These are phyloP conservation scores for Istiophorus platypterus DNA, from an alignment of 2,113 vertebrate genomes.

Conservation along the genomic window DNA sequence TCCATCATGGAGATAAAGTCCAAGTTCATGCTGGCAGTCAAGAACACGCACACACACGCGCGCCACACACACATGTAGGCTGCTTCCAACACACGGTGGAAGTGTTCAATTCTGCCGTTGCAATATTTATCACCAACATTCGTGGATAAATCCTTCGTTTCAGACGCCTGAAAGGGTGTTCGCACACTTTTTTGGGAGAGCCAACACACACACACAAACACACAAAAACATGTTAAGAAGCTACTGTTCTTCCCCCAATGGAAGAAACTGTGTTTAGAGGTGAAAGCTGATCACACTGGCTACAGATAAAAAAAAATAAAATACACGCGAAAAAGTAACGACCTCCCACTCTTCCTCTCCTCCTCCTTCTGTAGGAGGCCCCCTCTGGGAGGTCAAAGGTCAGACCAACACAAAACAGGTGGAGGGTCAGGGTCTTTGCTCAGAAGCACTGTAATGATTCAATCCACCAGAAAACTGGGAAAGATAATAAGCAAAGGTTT, in stretches of 20 bases:
- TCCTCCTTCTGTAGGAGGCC: no score
- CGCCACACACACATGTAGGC: constrained; percentile 18
- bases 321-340: background rate
- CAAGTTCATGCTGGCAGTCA: constrained; percentile 27
- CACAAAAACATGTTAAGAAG: background rate
- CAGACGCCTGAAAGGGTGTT: constrained; percentile 28
- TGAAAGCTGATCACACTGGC: constrained; percentile 7
- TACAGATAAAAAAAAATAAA: constrained; percentile 28
- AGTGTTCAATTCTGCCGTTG: constrained; percentile 69
- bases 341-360: background rate
- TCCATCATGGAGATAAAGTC: constrained; percentile 47
- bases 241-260: background rate
- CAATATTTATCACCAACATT: constrained; percentile 67
- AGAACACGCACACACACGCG: constrained; percentile 17
- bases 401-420: background rate
- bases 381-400: constrained; percentile 51
- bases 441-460: background rate
- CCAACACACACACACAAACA: background rate
- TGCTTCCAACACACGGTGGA: constrained; percentile 39
- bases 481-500: background rate
- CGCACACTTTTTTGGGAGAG: background rate
- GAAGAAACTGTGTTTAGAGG: background rate
- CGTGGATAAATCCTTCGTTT: constrained; percentile 50
- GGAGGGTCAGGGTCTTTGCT: background rate
- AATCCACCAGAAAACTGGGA: background rate